Evolutionary conservation across 2,888 invertebrate genomes (phyloP).

Genomic region (Apodemia zela): DNA sequence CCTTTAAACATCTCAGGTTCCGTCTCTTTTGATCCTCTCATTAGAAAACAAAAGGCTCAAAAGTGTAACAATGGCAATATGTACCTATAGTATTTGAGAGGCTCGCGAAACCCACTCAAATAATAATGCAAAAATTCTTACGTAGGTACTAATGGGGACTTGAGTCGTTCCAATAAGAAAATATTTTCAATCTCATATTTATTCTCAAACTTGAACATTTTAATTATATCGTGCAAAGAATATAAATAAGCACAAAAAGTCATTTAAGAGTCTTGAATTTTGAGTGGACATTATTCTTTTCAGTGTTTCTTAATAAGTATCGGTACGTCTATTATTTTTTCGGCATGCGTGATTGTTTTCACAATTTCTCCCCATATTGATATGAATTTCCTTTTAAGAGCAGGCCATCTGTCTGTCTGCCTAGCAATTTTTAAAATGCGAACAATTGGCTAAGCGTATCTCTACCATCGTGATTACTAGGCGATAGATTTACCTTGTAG

Average conservation of each 20-base stretch:
- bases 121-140: neutral
- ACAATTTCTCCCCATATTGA: too few relatives aligned
- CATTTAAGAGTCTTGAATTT: slow-evolving; percentile 10
- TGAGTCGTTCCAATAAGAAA: neutral
- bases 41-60: slow-evolving; percentile 25
- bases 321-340: too few relatives aligned
- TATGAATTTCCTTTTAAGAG: too few relatives aligned
- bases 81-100: neutral
- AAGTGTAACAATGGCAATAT: slow-evolving; percentile 6
- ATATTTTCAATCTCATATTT: slow-evolving; percentile 3
- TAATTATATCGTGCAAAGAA: slow-evolving; percentile 11
- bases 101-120: neutral
- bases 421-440: too few relatives aligned
- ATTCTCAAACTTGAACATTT: slow-evolving; percentile 1
- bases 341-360: too few relatives aligned
- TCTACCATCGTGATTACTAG: too few relatives aligned
- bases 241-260: neutral
- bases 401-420: too few relatives aligned
- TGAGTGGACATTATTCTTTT: slow-evolving; percentile 1
- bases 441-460: too few relatives aligned
- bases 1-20: slow-evolving; percentile 3
- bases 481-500: too few relatives aligned
- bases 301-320: neutral
- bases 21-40: slow-evolving; percentile 13
- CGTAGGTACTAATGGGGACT: neutral